phyloP scores from a whole-genome alignment of 2,888 invertebrate species.

The Acholoe squamosa region DNA sequence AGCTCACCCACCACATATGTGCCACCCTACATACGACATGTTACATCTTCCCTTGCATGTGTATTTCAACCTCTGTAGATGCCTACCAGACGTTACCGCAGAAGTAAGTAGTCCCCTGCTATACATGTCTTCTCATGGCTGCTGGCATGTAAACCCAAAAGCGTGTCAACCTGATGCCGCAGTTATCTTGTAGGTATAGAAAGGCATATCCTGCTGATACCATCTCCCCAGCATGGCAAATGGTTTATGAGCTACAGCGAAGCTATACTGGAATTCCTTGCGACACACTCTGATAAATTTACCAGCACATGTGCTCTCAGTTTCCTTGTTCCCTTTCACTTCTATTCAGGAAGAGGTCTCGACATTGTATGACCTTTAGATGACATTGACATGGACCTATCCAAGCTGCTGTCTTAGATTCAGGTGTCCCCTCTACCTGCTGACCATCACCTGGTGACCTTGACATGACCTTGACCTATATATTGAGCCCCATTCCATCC shows the following conservation, averaged over 20 bases:
- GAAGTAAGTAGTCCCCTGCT: not conserved
- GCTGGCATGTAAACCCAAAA: not conserved
- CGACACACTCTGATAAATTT: conserved; percentile 7
- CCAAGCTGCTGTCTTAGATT: conserved; percentile 12
- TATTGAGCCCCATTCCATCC: conserved; percentile 4
- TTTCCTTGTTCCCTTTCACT: conserved; percentile 31
- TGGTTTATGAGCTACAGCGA: conserved; percentile 5
- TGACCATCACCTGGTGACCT: conserved; percentile 54
- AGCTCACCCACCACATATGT: conserved; percentile 8
- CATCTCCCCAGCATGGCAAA: conserved; percentile 16
- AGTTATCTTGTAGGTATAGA: conserved; percentile 16
- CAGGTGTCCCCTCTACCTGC: conserved; percentile 20
- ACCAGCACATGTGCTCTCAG: not conserved
- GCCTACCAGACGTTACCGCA: not conserved
- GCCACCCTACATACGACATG: conserved; percentile 29
- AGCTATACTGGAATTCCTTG: conserved; percentile 62
- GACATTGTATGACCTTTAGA: conserved; percentile 38
- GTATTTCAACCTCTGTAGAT: conserved; percentile 38
- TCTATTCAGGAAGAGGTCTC: conserved; percentile 19
- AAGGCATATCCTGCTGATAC: not conserved
- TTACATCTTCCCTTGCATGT: conserved; percentile 54
- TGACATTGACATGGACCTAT: conserved; percentile 37
- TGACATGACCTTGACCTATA: conserved; percentile 58
- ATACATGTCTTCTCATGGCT: conserved; percentile 16
- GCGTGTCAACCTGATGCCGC: not conserved